A percentile compares a stretch with the other conserved stretches of the same genome.
phyloP scores from a whole-genome alignment of 2,113 vertebrate genomes.

The chimpanzee (Pan troglodytes) region NHGRI_mPanTro3-v2.1_pri NC_072403.2:20467001-20467500 shows the following conservation, averaged over 20 bases:
- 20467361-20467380: neutral
- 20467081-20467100: neutral
- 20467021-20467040: neutral
- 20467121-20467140: neutral
- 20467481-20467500: no score
- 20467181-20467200: neutral
- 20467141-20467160: neutral
- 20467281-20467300: neutral
- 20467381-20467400: neutral
- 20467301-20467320: neutral
- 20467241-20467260: neutral
- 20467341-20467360: neutral
- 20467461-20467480: neutral
- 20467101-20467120: neutral
- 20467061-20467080: neutral
- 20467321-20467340: neutral
- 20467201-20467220: neutral
- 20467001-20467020: neutral
- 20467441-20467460: neutral
- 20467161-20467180: neutral
- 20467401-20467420: neutral
- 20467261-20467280: neutral
- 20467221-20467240: neutral
- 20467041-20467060: neutral
- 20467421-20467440: neutral